Base-by-base conservation (phyloP, 2,797 vertebrate genomes). In the Hyperoplus lanceolatus region DNA sequence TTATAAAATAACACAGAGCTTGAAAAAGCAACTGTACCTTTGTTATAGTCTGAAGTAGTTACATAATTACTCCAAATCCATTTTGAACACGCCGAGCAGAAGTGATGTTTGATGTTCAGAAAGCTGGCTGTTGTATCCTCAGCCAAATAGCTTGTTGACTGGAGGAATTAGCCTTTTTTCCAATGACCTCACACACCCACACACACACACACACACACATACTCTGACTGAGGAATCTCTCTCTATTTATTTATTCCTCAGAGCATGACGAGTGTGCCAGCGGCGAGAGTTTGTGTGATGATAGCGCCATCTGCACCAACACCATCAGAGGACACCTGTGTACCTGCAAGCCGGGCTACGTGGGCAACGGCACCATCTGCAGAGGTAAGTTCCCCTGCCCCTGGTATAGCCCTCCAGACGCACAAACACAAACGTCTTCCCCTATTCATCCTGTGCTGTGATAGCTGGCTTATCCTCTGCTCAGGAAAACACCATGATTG, bases 281-380 rank as follows among this genome's bases (percentile, higher is more conserved):
- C 0, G 75, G 93, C 66, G 92, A 92, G 79, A 96, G 94, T 83
- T 91, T 83, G 80, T 98, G 97, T 75, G 96, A 98, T 41, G 92
- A 95, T 83, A 97, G 97, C 0, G 97, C 97, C 78, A 97, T 98
- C 94, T 99, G 97, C 86, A 97, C 97, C 48, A 98, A 98, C 90
- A 96, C 97, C 29, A 94, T 98, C 89, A 93, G 95, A 83, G 97
- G 97, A 66, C 97, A 98, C 83, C 96, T 96, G 94, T 99, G 97
- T 82, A 98, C 96, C 93, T 98, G 97, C 93, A 97, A 97, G 83
- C 97, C 97, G 0, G 97, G 97, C 45, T 97, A 97, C 0, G 95
- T 98, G 88, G 97, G 97, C 43, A 98, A 98, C 0, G 97, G 97
- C 65, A 98, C 97, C 94, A 86, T 96, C 94, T 99, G 97, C 91